These are phyloP conservation scores for Epicauta chinensis DNA, from an alignment of 1,140 invertebrate genomes.

Conservation along the genomic window DNA sequence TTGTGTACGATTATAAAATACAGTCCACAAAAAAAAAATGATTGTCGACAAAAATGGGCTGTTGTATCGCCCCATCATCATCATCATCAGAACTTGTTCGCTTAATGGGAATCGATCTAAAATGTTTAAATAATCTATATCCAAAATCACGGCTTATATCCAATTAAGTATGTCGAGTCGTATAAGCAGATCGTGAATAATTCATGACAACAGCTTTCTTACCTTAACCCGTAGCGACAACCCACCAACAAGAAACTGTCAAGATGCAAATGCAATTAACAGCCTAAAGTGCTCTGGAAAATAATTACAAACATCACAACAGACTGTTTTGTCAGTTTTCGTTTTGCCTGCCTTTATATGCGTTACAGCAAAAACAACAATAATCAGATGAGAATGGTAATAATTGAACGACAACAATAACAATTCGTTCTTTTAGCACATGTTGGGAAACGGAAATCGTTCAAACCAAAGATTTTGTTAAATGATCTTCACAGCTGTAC, in stretches of 20 bases:
- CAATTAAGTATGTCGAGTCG: constrained; percentile 35
- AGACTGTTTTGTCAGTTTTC: no score
- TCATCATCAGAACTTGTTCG: no score
- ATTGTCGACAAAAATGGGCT: no score
- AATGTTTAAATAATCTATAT: constrained; percentile 35
- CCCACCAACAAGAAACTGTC: constrained; percentile 40
- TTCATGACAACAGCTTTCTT: constrained; percentile 39
- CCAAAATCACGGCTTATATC: constrained; percentile 33
- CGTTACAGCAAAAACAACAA: no score
- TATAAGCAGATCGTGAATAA: constrained; percentile 36
- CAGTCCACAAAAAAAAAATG: no score
- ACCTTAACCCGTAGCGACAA: constrained; percentile 39
- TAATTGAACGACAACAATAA: no score
- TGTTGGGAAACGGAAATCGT: no score
- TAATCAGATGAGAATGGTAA: no score
- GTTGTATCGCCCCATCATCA: background rate
- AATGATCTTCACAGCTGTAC: no score
- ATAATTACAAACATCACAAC: constrained; percentile 36
- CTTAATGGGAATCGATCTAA: constrained; percentile 27
- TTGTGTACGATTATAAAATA: background rate
- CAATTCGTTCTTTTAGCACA: no score
- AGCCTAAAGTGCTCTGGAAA: constrained; percentile 37
- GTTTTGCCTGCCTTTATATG: no score
- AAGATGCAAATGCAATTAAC: constrained; percentile 42
- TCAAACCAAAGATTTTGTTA: no score